These are phyloP conservation scores for Sminthurinus signatus DNA, from an alignment of 1,140 invertebrate species.

Conservation along the genomic window DNA sequence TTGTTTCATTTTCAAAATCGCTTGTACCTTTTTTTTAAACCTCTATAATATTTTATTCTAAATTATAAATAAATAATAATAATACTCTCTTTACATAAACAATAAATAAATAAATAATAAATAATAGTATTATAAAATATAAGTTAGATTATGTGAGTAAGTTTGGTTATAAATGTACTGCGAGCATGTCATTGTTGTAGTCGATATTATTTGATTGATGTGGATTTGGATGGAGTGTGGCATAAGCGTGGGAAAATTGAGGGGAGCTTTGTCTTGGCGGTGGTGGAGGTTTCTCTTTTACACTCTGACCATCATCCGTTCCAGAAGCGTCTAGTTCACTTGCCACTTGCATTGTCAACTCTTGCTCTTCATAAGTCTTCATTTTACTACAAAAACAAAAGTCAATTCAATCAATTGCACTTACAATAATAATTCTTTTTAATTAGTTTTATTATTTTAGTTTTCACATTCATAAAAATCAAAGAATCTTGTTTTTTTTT, in stretches of 20 bases:
- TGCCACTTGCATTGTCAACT: conserved; percentile 86
- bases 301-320: conserved; percentile 28
- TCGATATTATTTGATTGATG: conserved; percentile 35
- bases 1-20: no score
- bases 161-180: conserved; percentile 41
- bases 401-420: conserved; percentile 7
- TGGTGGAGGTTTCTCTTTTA: conserved; percentile 9
- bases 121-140: background rate
- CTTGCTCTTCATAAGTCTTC: conserved; percentile 85
- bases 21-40: no score
- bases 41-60: no score
- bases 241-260: conserved; percentile 40
- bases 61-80: no score
- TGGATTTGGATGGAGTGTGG: conserved; percentile 33
- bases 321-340: conserved; percentile 59
- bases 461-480: no score
- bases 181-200: conserved; percentile 41
- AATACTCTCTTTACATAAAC: no score
- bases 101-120: no score
- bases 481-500: no score
- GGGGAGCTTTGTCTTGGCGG: conserved; percentile 23
- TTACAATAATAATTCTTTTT: background rate
- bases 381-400: conserved; percentile 58
- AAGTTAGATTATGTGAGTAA: no score
- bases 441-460: no score